Evolutionary conservation across 2,888 invertebrate genomes (phyloP).

Genomic region (Macropis europaea): DNA sequence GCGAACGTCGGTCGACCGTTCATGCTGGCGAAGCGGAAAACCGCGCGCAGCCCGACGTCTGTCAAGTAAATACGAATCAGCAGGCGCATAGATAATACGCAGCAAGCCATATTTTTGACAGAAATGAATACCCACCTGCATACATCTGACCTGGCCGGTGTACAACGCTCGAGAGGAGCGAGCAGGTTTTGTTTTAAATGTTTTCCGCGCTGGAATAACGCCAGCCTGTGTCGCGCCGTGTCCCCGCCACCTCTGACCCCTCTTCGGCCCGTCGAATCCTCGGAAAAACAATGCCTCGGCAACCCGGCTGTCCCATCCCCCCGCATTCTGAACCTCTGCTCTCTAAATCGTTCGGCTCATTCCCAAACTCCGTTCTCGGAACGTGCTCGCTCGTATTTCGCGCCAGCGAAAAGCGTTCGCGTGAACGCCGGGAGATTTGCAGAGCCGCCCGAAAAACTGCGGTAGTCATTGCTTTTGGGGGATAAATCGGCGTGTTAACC

Average conservation of each 20-base stretch:
- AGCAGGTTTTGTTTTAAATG: conserved; percentile 62
- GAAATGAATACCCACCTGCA: conserved; percentile 61
- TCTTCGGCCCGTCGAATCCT: conserved; percentile 33
- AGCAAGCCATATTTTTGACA: conserved; percentile 57
- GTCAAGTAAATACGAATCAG: conserved; percentile 51
- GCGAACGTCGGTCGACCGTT: neutral
- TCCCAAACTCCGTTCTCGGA: conserved; percentile 19
- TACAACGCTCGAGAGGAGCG: conserved; percentile 41
- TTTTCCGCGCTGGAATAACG: conserved; percentile 66
- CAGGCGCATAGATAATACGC: conserved; percentile 48
- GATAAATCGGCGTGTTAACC: conserved; percentile 62
- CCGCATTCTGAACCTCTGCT: neutral
- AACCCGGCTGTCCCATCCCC: conserved; percentile 3
- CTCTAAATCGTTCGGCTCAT: conserved; percentile 37
- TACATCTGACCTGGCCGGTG: conserved; percentile 30
- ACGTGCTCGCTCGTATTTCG: conserved; percentile 46
- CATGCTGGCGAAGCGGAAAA: neutral
- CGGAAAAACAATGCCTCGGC: conserved; percentile 46
- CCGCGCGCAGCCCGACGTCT: neutral
- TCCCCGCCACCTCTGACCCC: conserved; percentile 21
- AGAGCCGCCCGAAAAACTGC: conserved; percentile 45
- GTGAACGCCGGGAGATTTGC: conserved; percentile 29
- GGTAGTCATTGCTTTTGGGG: conserved; percentile 57
- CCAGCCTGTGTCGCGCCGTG: conserved; percentile 47
- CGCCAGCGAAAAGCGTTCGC: conserved; percentile 26